Evolutionary conservation across 2,797 vertebrate species (phyloP).

Genomic region (Falco novaeseelandiae): DNA sequence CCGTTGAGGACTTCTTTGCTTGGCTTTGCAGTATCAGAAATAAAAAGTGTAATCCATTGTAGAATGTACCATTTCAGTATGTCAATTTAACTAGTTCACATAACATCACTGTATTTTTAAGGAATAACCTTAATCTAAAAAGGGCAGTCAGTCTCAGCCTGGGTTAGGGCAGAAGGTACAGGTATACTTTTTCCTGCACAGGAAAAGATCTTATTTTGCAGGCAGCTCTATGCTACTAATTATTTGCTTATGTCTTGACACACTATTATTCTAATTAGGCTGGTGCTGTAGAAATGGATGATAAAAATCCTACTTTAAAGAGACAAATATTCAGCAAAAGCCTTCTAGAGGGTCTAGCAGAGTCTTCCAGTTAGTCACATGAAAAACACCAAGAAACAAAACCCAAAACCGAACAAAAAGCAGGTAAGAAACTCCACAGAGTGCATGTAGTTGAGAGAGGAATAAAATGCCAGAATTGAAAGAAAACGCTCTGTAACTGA

Average conservation of each 20-base stretch:
- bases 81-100: neutral
- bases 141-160: neutral
- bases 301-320: neutral
- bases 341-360: neutral
- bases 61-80: neutral
- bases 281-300: neutral
- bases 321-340: neutral
- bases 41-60: neutral
- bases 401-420: neutral
- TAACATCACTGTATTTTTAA: neutral
- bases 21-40: neutral
- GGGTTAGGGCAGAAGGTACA: neutral
- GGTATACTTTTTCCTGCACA: neutral
- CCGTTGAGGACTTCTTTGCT: neutral
- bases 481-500: neutral
- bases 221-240: neutral
- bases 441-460: fast-evolving
- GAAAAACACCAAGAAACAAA: neutral
- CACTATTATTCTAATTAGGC: neutral
- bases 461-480: neutral
- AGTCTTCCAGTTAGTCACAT: neutral
- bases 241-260: neutral
- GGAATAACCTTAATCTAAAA: neutral
- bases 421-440: neutral
- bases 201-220: neutral